A percentile compares a stretch with the other conserved stretches of the same genome.
Evolutionary conservation across 1,140 invertebrate genomes (phyloP).

Genomic region (Cyrtorhinus lividipennis): DNA sequence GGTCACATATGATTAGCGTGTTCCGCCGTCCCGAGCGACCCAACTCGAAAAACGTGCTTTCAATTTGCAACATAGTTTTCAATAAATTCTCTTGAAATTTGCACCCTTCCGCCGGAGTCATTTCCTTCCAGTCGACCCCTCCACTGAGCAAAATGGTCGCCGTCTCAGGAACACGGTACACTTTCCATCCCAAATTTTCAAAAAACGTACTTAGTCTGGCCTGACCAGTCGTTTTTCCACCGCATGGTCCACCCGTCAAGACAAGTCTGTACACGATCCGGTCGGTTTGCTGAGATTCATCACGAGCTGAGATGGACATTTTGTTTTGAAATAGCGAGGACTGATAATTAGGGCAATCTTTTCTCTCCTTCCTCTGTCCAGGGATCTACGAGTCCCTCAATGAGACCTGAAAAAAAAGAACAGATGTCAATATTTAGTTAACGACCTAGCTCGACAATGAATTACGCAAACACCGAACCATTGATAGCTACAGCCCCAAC

Average conservation of each 20-base stretch:
- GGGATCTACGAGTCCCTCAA: too few relatives aligned
- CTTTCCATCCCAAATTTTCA: conserved; percentile 99
- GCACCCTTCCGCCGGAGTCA: conserved; percentile 41
- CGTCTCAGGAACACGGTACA: conserved; percentile 92
- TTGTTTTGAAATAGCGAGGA: too few relatives aligned
- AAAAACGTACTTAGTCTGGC: conserved; percentile 91
- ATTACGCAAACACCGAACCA: too few relatives aligned
- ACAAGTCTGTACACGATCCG: not conserved
- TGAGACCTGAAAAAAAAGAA: too few relatives aligned
- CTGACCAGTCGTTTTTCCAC: conserved; percentile 98
- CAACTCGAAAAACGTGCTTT: conserved; percentile 91
- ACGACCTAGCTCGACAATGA: too few relatives aligned
- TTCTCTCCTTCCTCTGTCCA: too few relatives aligned
- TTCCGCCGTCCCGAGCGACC: conserved; percentile 71
- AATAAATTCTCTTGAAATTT: conserved; percentile 96
- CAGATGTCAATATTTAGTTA: too few relatives aligned
- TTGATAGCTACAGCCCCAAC: too few relatives aligned
- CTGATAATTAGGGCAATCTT: too few relatives aligned
- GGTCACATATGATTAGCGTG: conserved; percentile 95
- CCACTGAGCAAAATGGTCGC: conserved; percentile 82
- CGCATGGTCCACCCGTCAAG: conserved; percentile 71
- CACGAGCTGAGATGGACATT: too few relatives aligned
- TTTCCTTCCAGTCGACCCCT: not conserved
- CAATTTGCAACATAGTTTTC: conserved; percentile 93
- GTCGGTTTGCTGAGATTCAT: too few relatives aligned